These are phyloP conservation scores for Rhinolophus sinicus DNA, from an alignment of 2,113 vertebrate species.

Conservation along the genomic window DNA sequence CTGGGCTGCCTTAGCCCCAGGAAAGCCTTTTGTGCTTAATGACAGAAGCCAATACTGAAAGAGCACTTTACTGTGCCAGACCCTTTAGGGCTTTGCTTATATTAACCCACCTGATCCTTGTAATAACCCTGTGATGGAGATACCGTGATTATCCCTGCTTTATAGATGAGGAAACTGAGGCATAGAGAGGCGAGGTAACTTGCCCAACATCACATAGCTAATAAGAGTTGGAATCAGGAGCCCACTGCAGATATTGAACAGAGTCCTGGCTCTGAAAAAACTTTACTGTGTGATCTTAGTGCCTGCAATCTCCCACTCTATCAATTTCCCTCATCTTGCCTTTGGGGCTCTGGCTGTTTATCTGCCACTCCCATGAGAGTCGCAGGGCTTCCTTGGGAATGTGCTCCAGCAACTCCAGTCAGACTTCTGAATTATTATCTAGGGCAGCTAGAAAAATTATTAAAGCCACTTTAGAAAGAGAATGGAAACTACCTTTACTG, in stretches of 20 bases:
- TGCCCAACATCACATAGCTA: background rate
- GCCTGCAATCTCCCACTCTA: background rate
- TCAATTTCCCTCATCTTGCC: background rate
- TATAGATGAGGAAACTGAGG: background rate
- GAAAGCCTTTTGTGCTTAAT: background rate
- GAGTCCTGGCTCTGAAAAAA: background rate
- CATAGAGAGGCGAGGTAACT: background rate
- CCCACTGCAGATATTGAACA: background rate
- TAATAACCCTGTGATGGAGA: background rate
- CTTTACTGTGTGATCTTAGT: fast-evolving
- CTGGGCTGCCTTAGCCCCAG: background rate
- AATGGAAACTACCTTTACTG: background rate
- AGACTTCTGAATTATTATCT: background rate
- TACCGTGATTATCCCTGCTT: background rate
- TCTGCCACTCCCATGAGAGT: background rate
- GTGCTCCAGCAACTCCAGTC: background rate
- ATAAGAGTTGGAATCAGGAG: background rate
- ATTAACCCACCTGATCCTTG: background rate
- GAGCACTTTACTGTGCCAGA: background rate
- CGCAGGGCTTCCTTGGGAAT: background rate
- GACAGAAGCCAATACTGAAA: background rate
- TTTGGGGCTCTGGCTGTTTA: background rate
- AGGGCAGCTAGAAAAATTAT: background rate
- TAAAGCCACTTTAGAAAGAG: background rate
- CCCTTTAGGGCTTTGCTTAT: background rate